Percentiles rank a stretch among this genome's conserved stretches.
These are phyloP conservation scores for Willisornis vidua DNA, from an alignment of 2,113 vertebrate species.

Conservation along the genomic window DNA sequence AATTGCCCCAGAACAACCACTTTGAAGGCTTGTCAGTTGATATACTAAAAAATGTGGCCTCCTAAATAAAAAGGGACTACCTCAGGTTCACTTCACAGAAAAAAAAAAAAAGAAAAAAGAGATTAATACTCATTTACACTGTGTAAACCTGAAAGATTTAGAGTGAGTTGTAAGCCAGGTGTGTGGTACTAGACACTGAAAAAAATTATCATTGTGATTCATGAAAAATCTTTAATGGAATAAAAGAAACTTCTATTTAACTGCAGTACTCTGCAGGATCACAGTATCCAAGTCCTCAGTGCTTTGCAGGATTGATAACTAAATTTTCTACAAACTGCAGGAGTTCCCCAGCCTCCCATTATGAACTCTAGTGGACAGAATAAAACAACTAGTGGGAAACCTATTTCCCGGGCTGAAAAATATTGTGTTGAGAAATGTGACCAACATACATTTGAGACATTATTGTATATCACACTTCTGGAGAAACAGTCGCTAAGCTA, in stretches of 20 bases:
- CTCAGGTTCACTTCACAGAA: background rate
- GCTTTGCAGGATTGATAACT: background rate
- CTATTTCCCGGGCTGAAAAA: background rate
- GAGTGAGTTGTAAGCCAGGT: background rate
- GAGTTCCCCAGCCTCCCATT: background rate
- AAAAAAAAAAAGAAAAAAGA: background rate
- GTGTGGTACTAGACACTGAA: background rate
- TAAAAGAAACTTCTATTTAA: constrained; percentile 23
- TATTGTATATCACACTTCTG: constrained; percentile 10
- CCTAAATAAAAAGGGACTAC: background rate
- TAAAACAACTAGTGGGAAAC: background rate
- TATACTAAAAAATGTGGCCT: background rate
- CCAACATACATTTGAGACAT: constrained; percentile 20
- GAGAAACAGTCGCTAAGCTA: constrained; percentile 54
- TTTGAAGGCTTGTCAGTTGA: background rate
- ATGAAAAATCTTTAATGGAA: constrained; percentile 35
- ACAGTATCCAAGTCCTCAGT: background rate
- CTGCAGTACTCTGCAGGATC: background rate
- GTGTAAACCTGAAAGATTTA: background rate
- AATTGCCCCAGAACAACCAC: background rate
- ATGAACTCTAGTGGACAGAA: background rate
- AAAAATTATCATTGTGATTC: background rate
- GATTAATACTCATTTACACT: background rate
- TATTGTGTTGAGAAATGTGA: background rate
- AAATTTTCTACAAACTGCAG: background rate